These are phyloP conservation scores for Spermophilus dauricus DNA, from an alignment of 2,113 vertebrate species.

Conservation along the genomic window DNA sequence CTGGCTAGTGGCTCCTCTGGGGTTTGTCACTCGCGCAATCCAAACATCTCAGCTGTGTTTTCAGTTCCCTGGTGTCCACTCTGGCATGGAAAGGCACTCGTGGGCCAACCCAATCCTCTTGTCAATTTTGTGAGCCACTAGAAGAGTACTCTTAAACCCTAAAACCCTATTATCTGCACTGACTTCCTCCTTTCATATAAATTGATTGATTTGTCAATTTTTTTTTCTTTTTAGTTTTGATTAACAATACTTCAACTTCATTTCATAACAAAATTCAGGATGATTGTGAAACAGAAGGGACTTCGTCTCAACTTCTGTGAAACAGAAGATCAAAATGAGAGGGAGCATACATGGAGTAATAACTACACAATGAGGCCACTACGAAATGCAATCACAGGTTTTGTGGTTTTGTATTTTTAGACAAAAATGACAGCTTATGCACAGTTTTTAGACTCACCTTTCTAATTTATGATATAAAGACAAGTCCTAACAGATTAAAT, in stretches of 20 bases:
- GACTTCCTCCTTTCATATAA: neutral
- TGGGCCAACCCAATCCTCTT: slow-evolving; percentile 46
- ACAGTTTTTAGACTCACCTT: neutral
- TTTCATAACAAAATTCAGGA: neutral
- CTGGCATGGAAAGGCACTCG: slow-evolving; percentile 56
- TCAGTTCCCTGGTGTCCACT: slow-evolving; percentile 47
- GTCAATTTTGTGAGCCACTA: slow-evolving; percentile 39
- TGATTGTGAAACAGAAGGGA: neutral
- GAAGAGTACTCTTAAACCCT: slow-evolving; percentile 13
- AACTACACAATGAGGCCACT: neutral
- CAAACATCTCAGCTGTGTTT: slow-evolving; percentile 75
- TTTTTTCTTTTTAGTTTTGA: neutral
- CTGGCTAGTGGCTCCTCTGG: slow-evolving; percentile 58
- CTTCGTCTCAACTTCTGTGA: neutral
- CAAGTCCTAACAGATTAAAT: neutral
- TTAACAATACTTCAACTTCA: neutral
- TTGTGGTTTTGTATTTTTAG: slow-evolving; percentile 6
- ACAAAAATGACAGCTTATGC: neutral
- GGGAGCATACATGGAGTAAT: neutral
- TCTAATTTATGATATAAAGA: neutral
- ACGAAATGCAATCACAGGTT: neutral
- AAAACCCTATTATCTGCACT: neutral
- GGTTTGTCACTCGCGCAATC: slow-evolving; percentile 45
- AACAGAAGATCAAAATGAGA: slow-evolving; percentile 8
- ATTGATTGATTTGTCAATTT: neutral